Conservation (phyloP, 2,888 invertebrate genomes). For the Linnaemya tessellans region DNA sequence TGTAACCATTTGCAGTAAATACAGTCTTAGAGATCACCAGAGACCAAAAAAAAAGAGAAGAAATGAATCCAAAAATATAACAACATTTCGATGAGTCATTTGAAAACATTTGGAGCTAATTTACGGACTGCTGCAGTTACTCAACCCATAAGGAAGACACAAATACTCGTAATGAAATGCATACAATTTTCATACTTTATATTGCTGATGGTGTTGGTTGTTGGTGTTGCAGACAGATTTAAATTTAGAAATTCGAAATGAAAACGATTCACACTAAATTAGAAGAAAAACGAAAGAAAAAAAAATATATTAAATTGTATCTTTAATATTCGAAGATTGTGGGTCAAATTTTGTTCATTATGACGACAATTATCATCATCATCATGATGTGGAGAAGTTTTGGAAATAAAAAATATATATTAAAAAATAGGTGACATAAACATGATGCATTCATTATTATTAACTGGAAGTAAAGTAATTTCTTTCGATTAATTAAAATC, state of each 20-base stretch:
- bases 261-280: conserved; percentile 40
- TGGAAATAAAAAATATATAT: neutral
- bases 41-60: neutral
- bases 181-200: conserved; percentile 43
- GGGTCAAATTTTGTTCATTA: conserved; percentile 66
- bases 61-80: conserved; percentile 44
- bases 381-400: conserved; percentile 6
- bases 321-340: conserved; percentile 55
- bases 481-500: conserved; percentile 13
- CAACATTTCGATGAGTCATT: conserved; percentile 58
- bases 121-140: conserved; percentile 42
- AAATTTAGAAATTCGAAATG: conserved; percentile 61
- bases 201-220: conserved; percentile 7
- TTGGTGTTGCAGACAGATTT: conserved; percentile 54
- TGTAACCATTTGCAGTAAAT: conserved; percentile 40
- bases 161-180: conserved; percentile 6
- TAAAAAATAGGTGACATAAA: conserved; percentile 48
- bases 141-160: conserved; percentile 57
- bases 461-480: conserved; percentile 7
- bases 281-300: conserved; percentile 6
- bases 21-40: conserved; percentile 31
- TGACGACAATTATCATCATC: conserved; percentile 25
- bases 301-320: conserved; percentile 15
- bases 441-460: conserved; percentile 17
- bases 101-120: conserved; percentile 65